Conservation (phyloP, 2,113 vertebrate species). For the Ageneiosus marmoratus region DNA sequence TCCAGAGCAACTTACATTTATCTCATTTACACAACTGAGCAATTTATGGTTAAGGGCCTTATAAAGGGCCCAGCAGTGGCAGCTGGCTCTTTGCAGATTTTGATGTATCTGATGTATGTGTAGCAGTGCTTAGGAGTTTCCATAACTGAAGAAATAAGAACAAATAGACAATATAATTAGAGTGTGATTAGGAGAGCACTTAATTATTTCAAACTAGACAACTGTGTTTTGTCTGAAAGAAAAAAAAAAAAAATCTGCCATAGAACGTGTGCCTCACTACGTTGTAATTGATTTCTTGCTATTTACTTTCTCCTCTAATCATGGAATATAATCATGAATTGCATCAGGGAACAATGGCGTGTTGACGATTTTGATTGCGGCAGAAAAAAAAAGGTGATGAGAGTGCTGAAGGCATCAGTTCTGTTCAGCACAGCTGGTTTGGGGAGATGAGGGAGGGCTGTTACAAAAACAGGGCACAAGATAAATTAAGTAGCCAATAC, state of each 20-base stretch:
- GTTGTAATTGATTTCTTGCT: conserved; percentile 62
- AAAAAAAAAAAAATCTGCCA: conserved; percentile 51
- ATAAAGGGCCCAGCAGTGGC: no score
- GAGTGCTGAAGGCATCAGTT: conserved; percentile 1
- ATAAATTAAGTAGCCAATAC: not conserved
- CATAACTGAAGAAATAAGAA: conserved; percentile 56
- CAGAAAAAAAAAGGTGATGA: conserved; percentile 7
- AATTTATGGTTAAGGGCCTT: no score
- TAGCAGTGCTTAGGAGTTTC: not conserved
- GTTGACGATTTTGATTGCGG: conserved; percentile 66
- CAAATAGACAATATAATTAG: conserved; percentile 28
- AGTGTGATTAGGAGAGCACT: conserved; percentile 63
- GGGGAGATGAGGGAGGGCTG: not conserved
- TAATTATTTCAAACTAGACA: conserved; percentile 63
- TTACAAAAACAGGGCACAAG: not conserved
- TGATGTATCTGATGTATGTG: not conserved
- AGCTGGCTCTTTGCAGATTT: not conserved
- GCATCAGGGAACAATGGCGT: conserved; percentile 36
- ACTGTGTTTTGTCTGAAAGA: conserved; percentile 61
- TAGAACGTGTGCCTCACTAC: conserved; percentile 53
- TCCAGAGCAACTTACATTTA: no score
- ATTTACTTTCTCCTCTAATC: conserved; percentile 68
- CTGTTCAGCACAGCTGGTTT: conserved; percentile 24
- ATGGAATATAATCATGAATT: conserved; percentile 66
- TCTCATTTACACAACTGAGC: no score